These are phyloP conservation scores for Aspidiotus destructor DNA, from an alignment of 2,888 invertebrate species.

Conservation along the genomic window DNA sequence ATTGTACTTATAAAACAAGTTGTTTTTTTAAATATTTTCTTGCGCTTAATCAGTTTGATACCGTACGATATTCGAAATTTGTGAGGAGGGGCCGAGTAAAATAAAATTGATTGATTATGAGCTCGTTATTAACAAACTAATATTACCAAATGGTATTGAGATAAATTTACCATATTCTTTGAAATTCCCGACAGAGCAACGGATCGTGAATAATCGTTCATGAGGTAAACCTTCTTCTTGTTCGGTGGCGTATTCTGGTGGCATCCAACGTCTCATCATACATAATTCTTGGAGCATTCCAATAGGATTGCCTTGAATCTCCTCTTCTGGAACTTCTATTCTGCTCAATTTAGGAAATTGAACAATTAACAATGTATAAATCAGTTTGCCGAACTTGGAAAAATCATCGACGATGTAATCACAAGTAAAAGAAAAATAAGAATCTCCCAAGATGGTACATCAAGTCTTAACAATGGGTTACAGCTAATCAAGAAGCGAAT, in stretches of 20 bases:
- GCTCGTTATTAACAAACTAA: neutral
- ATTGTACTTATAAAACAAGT: too few relatives aligned
- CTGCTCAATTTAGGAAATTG: neutral
- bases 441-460: too few relatives aligned
- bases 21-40: too few relatives aligned
- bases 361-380: too few relatives aligned
- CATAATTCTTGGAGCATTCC: constrained; percentile 92
- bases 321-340: constrained; percentile 34
- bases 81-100: neutral
- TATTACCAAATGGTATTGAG: neutral
- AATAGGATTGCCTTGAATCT: constrained; percentile 74
- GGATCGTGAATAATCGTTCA: constrained; percentile 85
- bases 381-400: too few relatives aligned
- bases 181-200: constrained; percentile 76
- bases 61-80: too few relatives aligned
- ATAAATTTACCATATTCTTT: constrained; percentile 50
- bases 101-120: neutral
- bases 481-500: too few relatives aligned
- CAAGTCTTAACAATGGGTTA: too few relatives aligned
- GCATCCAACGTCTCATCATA: constrained; percentile 91
- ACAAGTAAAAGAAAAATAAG: too few relatives aligned
- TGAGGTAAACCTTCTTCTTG: constrained; percentile 84
- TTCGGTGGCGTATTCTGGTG: constrained; percentile 84
- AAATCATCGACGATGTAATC: too few relatives aligned
- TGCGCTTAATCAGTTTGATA: too few relatives aligned